Conservation (phyloP, 2,113 vertebrate genomes). For the Hymenochirus boettgeri region DNA sequence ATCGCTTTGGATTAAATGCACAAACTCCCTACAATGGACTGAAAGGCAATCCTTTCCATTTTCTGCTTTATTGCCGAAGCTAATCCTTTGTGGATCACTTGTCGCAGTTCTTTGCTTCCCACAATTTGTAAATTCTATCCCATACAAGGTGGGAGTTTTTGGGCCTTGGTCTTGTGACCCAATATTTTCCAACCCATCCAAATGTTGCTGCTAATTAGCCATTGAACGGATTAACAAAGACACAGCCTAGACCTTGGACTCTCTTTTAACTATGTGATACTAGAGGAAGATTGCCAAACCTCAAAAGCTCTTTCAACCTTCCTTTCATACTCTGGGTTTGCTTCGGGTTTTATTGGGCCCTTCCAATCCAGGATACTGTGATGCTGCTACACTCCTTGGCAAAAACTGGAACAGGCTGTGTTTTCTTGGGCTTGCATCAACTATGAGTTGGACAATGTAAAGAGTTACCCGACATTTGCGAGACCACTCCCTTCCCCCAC, state of each 20-base stretch:
- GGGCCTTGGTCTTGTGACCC: constrained; percentile 74
- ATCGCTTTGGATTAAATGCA: constrained; percentile 30
- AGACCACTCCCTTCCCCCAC: constrained; percentile 63
- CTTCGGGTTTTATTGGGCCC: constrained; percentile 66
- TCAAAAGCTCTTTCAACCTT: constrained; percentile 62
- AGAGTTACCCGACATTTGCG: constrained; percentile 61
- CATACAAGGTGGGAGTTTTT: constrained; percentile 63
- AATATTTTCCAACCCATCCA: constrained; percentile 68
- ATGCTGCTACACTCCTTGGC: constrained; percentile 66
- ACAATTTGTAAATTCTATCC: constrained; percentile 40
- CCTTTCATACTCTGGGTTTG: constrained; percentile 57
- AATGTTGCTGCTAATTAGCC: constrained; percentile 63
- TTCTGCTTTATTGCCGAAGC: constrained; percentile 8
- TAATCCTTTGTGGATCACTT: constrained; percentile 29
- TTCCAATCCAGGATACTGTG: constrained; percentile 68
- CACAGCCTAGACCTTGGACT: constrained; percentile 51
- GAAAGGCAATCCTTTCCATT: constrained; percentile 20
- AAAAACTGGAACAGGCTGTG: constrained; percentile 69
- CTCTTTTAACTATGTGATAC: constrained; percentile 62
- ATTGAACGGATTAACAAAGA: constrained; percentile 67
- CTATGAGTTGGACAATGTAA: constrained; percentile 58
- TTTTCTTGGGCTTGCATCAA: constrained; percentile 69
- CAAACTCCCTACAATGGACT: constrained; percentile 21
- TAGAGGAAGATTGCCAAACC: constrained; percentile 71
- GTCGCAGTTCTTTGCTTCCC: constrained; percentile 27